Evolutionary conservation across 1,140 invertebrate species (phyloP), one percentile per base, ranked within the genome.

Genomic region (Telenomus remus): DNA sequence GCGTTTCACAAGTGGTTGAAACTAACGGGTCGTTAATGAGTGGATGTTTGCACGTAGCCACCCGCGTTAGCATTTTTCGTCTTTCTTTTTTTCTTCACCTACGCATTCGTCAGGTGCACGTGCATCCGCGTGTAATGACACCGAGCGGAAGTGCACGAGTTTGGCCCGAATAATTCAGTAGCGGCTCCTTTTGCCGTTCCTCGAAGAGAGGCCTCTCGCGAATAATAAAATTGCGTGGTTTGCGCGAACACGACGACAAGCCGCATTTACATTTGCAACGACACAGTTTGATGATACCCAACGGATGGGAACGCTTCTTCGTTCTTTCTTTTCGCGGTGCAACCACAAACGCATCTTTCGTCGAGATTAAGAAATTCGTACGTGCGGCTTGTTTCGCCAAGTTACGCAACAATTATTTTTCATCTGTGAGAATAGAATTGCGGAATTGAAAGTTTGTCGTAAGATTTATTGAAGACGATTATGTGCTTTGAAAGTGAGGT

Each of bases 21-120:
- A 77, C 49, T 80, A 79, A 79, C 77, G 77, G 79, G 42, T 69
- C 63, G 65, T 78, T 79, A 79, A 79, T 79, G 76, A 72, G 72
- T 63, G 16, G 48, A 37, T 13, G 61, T 16, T 43, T 59, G 50
- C 69, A 68, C 79, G 57, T 69, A 70, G 51, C 68, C 72, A 73
- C 53, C 64, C 72, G 76, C 60, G 51, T 79, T 51, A 57, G 54
- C 65, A 76, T 76, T 69, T 60, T 64, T 69, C n/a, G 19, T 27
- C 19, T 27, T 27, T 1, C 1, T 1, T 70, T 27, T 11, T 48
- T 13, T 37, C 59, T 33, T 42, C 65, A 64, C 59, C 48, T 73
- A 68, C 60, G 75, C 70, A 60, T n/a, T n/a, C n/a, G n/a, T 27
- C 19, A 27, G 34, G 55, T 60, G 57, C 56, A 74, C 70, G 70